Conservation (phyloP, 1,140 invertebrate species). For the Microplitis demolitor region DNA sequence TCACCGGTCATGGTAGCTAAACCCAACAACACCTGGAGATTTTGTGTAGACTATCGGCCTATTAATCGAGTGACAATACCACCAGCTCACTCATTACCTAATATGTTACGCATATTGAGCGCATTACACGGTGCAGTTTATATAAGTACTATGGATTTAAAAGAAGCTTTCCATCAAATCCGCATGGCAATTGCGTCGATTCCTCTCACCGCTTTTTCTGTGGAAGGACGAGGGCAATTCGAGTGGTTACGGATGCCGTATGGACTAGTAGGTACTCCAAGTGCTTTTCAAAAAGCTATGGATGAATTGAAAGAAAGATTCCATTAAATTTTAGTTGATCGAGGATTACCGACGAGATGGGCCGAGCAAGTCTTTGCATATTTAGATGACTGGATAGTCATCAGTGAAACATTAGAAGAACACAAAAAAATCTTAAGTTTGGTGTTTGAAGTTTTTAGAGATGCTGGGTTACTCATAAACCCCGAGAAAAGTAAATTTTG, state of each 20-base stretch:
- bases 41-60: conserved; percentile 57
- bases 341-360: neutral
- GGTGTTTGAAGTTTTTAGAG: conserved; percentile 3
- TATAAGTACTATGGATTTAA: no score
- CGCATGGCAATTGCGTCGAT: no score
- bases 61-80: conserved; percentile 50
- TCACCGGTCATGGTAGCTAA: conserved; percentile 62
- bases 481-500: neutral
- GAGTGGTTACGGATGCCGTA: no score
- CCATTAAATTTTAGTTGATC: neutral
- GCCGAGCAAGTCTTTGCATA: conserved; percentile 1
- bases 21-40: conserved; percentile 51
- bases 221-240: no score
- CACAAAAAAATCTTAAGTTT: neutral
- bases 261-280: no score
- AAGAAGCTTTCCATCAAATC: no score
- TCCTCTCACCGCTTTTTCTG: no score
- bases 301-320: conserved; percentile 6
- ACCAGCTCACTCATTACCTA: conserved; percentile 30
- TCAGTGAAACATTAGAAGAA: conserved; percentile 11
- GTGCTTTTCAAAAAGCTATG: neutral
- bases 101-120: neutral
- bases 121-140: neutral
- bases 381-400: conserved; percentile 18
- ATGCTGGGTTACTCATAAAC: conserved; percentile 13